phyloP scores from a whole-genome alignment of 2,888 invertebrate species.

The Cephalotes varians region DNA sequence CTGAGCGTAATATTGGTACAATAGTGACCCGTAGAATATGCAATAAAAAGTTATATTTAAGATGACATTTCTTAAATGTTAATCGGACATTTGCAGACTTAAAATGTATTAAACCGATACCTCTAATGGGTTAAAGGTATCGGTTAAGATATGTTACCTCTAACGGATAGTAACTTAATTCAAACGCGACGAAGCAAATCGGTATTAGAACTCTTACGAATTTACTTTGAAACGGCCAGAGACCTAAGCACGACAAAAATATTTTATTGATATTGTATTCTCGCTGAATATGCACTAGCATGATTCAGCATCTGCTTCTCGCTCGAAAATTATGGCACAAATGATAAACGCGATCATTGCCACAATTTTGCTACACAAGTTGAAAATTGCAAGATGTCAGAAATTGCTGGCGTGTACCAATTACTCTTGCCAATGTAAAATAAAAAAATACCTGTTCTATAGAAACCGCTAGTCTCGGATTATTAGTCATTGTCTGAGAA shows the following conservation, averaged over 20 bases:
- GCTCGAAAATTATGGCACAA: neutral
- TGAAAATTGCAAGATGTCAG: neutral
- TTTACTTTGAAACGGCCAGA: constrained; percentile 19
- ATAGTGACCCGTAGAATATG: neutral
- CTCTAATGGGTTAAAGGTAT: neutral
- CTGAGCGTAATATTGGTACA: neutral
- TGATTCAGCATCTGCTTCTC: neutral
- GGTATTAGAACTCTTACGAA: neutral
- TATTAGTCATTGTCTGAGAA: neutral
- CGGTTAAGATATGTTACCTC: too few relatives aligned
- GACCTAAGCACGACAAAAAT: constrained; percentile 3
- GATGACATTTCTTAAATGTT: neutral
- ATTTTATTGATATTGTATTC: constrained; percentile 14
- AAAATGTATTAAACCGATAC: neutral
- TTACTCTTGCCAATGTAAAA: neutral
- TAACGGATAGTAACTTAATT: neutral
- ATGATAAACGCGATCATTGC: too few relatives aligned
- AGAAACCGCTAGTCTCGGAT: neutral
- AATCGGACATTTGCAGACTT: neutral
- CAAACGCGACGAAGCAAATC: neutral
- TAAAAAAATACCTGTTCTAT: neutral
- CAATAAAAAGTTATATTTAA: neutral
- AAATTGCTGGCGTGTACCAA: neutral
- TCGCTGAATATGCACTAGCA: neutral
- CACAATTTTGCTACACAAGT: neutral